phyloP scores from a whole-genome alignment of 2,113 vertebrate genomes.

The Serilophus lunatus region DNA sequence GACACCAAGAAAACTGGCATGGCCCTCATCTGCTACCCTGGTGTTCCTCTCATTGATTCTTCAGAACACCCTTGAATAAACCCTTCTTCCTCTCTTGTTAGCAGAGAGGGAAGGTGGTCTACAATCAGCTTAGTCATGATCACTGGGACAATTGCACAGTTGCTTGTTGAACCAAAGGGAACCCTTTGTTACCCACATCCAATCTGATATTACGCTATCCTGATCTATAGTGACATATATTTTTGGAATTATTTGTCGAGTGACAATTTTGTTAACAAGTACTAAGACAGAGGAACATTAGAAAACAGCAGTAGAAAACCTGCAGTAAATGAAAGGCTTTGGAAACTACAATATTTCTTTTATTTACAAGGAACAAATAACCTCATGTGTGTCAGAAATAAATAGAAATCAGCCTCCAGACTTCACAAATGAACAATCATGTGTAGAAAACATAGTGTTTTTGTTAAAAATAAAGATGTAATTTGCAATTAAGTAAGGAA shows the following conservation, averaged over 20 bases:
- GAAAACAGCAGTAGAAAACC: not conserved
- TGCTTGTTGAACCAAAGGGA: not conserved
- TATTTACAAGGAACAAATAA: constrained; percentile 5
- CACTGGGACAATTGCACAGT: not conserved
- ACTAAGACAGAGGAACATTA: not conserved
- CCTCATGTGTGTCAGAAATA: not conserved
- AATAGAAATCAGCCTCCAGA: constrained; percentile 13
- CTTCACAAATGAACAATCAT: not conserved
- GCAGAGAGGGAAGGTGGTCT: not conserved
- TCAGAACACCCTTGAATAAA: not conserved
- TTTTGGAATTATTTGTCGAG: not conserved
- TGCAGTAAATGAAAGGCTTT: not conserved
- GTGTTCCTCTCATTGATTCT: not conserved
- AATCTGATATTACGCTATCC: not conserved
- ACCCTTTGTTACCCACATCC: not conserved
- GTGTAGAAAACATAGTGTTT: not conserved
- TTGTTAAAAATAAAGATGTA: not conserved
- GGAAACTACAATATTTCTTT: not conserved
- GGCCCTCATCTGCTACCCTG: not conserved
- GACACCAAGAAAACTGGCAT: rapidly evolving
- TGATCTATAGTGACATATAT: not conserved
- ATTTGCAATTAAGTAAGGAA: constrained; percentile 8
- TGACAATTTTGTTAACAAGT: not conserved
- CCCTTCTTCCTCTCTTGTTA: not conserved
- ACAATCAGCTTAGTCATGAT: not conserved